Conservation (phyloP, 2,888 invertebrate species). For the Timema cristinae region DNA sequence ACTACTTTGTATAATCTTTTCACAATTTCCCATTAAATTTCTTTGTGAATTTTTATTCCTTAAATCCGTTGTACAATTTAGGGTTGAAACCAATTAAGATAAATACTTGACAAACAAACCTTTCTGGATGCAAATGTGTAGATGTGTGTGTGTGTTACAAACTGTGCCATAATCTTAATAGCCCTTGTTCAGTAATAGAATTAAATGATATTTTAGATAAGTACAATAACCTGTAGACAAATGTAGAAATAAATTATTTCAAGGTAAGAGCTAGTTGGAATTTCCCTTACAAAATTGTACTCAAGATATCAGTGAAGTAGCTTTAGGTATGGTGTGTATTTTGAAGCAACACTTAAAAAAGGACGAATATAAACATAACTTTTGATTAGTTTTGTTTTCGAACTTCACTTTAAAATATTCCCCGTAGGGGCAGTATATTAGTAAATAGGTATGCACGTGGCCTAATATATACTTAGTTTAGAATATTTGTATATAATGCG, state of each 20-base stretch:
- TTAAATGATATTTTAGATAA: no score
- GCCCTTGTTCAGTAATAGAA: no score
- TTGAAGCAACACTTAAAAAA: no score
- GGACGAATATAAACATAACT: background rate
- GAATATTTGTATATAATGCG: slow-evolving; percentile 11
- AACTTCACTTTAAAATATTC: background rate
- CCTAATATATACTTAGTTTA: slow-evolving; percentile 15
- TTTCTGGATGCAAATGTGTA: no score
- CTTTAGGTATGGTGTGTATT: background rate
- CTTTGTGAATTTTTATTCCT: background rate
- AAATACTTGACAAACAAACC: no score
- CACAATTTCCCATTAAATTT: background rate
- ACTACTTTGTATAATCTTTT: background rate
- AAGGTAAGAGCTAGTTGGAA: no score
- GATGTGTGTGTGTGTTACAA: no score
- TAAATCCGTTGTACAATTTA: background rate
- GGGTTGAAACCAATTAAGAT: background rate
- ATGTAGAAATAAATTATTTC: no score
- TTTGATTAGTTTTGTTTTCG: background rate
- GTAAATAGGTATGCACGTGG: slow-evolving; percentile 13
- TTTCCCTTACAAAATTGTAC: no score
- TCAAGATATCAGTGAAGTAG: background rate
- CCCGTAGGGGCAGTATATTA: slow-evolving; percentile 14
- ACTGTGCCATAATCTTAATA: no score
- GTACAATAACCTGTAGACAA: no score